phyloP scores from a whole-genome alignment of 2,113 vertebrate genomes.

The Megaleporinus macrocephalus region DNA sequence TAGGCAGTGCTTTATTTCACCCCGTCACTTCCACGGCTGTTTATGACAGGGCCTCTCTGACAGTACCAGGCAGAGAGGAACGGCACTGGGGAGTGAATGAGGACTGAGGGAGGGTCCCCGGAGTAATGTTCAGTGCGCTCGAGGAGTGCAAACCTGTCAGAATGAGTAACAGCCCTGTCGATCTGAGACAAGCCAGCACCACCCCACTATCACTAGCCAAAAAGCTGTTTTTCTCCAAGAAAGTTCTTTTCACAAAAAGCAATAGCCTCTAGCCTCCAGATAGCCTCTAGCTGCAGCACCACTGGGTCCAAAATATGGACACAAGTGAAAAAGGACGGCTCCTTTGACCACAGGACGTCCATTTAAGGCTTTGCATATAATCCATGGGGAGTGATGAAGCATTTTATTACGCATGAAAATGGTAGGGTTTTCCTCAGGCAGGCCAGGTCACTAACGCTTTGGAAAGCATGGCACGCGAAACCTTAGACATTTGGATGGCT shows the following conservation, averaged over 20 bases:
- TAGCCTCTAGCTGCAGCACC: neutral
- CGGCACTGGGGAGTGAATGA: constrained; percentile 32
- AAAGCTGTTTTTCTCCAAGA: constrained; percentile 35
- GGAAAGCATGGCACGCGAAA: neutral
- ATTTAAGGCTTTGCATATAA: neutral
- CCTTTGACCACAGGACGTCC: neutral
- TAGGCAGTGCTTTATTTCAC: constrained; percentile 24
- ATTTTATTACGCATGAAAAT: constrained; percentile 9
- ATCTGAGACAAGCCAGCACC: constrained; percentile 60
- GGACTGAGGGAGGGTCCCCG: constrained; percentile 39
- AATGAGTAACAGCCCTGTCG: constrained; percentile 59
- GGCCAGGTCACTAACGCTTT: neutral
- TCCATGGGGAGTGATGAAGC: neutral
- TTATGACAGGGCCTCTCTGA: constrained; percentile 37
- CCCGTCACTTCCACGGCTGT: neutral
- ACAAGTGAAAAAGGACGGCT: constrained; percentile 2
- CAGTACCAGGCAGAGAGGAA: constrained; percentile 57
- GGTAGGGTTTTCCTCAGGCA: neutral
- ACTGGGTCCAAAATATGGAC: constrained; percentile 3
- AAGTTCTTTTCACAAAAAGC: constrained; percentile 2
- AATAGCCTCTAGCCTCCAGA: neutral
- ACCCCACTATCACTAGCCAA: constrained; percentile 47
- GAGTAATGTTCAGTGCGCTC: constrained; percentile 52
- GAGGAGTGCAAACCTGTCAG: constrained; percentile 59
- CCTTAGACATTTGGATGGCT: neutral